Base-by-base conservation (phyloP, 2,113 vertebrate genomes). In the Pangasianodon gigas region DNA sequence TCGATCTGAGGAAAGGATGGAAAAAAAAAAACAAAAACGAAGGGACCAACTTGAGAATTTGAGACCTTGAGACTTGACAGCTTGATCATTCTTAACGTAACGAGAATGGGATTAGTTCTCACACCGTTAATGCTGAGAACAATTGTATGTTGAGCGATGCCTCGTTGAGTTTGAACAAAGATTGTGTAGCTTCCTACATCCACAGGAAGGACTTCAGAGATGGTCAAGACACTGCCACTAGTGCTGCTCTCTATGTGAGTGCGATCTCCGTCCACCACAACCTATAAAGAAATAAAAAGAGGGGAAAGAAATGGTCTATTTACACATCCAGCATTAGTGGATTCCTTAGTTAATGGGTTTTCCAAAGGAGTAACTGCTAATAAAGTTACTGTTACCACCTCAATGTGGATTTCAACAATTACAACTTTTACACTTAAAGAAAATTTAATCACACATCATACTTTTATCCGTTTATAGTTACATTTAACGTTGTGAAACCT, bases 61-160 rank as follows among this genome's bases (percentile, higher is more conserved):
- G 14, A 69, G 52, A 32, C 9, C 44, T 51, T n/a, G 4, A 26
- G 4, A 19, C 21, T 44, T 0, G 21, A 16, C 19, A 54, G 24
- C 6, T 6, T 44, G 7, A 69, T 10, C 29, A n/a, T 41, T 26
- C 4, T 26, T 4, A 90, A 81, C 6, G 65, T 29, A 84, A n/a
- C 41, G 19, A 51, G 2, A 41, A 26, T 1, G 4, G 81, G 32
- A 58, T 58, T 41, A 4, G 10, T 7, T 84, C n/a, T 32, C 92
- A 92, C 77, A 97, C 96, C 96, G 48, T 95, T 91, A 85, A 96
- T 95, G 37, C 92, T 91, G 84, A 97, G 94, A n/a, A 81, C 93
- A 16, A 95, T 86, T 0, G 94, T 96, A 77, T 96, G 96, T n/a
- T 95, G 94, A 51, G 92, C 93, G 1, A 91, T 94, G 16, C 96